Evolutionary conservation across 2,113 vertebrate species (phyloP).

Genomic region (Plecturocebus donacophilus): DNA sequence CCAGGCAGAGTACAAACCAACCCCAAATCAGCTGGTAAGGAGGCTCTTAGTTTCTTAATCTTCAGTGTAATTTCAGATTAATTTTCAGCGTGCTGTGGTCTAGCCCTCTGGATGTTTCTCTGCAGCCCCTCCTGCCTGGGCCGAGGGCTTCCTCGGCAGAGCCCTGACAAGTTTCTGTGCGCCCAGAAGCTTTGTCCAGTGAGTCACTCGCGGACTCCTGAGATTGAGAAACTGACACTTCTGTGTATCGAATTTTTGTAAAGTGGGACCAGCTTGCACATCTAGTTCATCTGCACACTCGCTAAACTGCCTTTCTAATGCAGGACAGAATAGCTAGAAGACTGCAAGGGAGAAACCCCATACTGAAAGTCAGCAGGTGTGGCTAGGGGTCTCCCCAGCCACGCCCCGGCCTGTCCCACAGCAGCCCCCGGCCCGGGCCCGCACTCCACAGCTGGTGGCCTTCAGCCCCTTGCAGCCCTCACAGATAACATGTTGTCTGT

Average conservation of each 20-base stretch:
- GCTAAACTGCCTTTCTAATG: not conserved
- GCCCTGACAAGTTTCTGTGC: not conserved
- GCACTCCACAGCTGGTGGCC: not conserved
- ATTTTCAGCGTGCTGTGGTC: not conserved
- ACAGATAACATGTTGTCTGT: slow-evolving; percentile 73
- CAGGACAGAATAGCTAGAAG: not conserved
- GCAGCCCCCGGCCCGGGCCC: not conserved
- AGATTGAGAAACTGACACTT: not conserved
- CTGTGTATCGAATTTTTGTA: not conserved
- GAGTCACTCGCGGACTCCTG: not conserved
- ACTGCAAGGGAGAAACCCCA: not conserved
- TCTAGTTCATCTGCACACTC: not conserved
- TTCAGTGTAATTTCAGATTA: not conserved
- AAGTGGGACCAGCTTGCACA: not conserved
- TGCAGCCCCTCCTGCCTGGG: not conserved
- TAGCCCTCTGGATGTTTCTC: not conserved
- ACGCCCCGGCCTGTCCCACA: not conserved
- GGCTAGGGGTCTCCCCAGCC: not conserved
- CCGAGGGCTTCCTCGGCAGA: not conserved
- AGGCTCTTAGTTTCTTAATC: not conserved
- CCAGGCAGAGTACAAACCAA: not conserved
- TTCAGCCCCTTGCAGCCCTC: not conserved
- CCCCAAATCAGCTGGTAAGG: not conserved
- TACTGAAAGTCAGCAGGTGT: not conserved
- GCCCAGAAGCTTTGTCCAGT: not conserved